These are phyloP conservation scores for Halictus quadricinctus DNA, from an alignment of 2,888 invertebrate genomes.

Conservation along the genomic window DNA sequence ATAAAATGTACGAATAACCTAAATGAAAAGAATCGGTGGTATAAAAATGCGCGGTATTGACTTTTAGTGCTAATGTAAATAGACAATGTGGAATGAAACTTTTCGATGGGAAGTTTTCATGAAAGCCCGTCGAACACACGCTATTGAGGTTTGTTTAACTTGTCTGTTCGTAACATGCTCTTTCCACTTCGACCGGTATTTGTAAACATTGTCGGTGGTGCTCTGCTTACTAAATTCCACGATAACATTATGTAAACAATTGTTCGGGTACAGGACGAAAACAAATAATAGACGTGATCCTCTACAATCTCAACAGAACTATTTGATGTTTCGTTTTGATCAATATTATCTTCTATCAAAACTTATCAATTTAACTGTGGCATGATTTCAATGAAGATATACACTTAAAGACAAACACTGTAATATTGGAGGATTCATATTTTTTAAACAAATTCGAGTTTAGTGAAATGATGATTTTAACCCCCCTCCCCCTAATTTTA, in stretches of 20 bases:
- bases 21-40: not conserved
- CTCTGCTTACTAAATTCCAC: not conserved
- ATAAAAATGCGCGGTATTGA: not conserved
- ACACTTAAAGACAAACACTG: not conserved
- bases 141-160: not conserved
- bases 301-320: not conserved
- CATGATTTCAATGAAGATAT: not conserved
- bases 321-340: not conserved
- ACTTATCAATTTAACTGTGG: not conserved
- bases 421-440: not conserved
- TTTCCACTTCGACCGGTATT: not conserved
- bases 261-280: not conserved
- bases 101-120: not conserved
- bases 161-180: not conserved
- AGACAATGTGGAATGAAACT: not conserved
- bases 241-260: not conserved
- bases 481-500: not conserved
- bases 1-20: not conserved
- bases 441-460: not conserved
- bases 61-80: not conserved
- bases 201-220: not conserved
- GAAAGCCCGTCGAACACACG: not conserved
- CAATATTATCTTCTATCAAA: not conserved
- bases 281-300: not conserved
- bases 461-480: not conserved